Evolutionary conservation across 2,888 invertebrate species (phyloP).

Genomic region (Digitonthophagus gazella): DNA sequence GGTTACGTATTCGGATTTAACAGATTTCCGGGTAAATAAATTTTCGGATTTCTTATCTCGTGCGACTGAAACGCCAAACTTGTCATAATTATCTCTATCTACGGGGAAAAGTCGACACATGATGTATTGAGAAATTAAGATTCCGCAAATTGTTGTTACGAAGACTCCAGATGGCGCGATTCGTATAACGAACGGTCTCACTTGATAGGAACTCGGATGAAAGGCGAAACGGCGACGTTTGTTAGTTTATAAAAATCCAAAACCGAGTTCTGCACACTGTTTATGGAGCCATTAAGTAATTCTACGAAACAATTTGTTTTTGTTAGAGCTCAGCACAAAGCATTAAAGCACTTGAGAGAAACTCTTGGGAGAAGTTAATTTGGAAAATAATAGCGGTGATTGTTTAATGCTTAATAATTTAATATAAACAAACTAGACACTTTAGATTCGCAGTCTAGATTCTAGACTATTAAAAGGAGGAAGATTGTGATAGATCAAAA

Average conservation of each 20-base stretch:
- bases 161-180: neutral
- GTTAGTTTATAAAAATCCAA: neutral
- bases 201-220: neutral
- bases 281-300: neutral
- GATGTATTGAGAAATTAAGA: neutral
- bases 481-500: too few species aligned
- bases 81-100: neutral
- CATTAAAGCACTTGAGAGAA: neutral
- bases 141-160: neutral
- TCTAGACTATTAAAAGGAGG: too few species aligned
- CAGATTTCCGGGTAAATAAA: neutral
- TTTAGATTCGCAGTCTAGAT: too few species aligned
- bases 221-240: neutral
- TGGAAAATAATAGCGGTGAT: neutral
- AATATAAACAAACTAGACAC: too few species aligned
- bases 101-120: neutral
- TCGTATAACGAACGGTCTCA: neutral
- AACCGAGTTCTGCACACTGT: neutral
- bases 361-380: neutral
- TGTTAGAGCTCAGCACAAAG: neutral
- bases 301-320: neutral
- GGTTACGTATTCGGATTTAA: neutral
- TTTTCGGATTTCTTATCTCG: neutral
- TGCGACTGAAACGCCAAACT: neutral
- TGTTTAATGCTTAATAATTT: too few species aligned